Evolutionary conservation across 2,888 invertebrate genomes (phyloP).

Genomic region (Eurytoma californica): DNA sequence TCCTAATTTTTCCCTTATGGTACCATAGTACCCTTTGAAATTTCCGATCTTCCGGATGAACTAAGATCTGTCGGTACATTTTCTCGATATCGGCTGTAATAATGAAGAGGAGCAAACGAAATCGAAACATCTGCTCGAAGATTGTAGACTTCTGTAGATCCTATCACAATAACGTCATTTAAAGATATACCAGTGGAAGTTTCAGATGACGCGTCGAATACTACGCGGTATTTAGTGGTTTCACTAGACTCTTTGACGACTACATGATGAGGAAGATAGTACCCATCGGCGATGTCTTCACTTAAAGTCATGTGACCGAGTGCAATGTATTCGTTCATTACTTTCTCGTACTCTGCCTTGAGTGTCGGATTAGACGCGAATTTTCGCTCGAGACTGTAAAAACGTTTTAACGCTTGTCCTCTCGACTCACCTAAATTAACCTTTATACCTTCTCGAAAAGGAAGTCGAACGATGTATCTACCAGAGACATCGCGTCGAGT

Average conservation of each 20-base stretch:
- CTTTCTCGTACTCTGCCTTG: conserved; percentile 10
- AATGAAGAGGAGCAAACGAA: conserved; percentile 55
- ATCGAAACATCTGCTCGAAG: conserved; percentile 56
- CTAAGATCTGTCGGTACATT: conserved; percentile 61
- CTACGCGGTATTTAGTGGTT: conserved; percentile 63
- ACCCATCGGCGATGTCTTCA: conserved; percentile 16
- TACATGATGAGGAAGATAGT: conserved; percentile 63
- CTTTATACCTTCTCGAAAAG: conserved; percentile 12
- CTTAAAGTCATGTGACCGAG: conserved; percentile 29
- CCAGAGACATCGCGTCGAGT: neutral
- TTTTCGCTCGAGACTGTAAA: conserved; percentile 25
- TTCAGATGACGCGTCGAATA: conserved; percentile 64
- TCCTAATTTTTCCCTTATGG: neutral
- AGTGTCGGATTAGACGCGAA: neutral
- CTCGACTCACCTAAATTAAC: conserved; percentile 24
- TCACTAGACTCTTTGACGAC: conserved; percentile 59
- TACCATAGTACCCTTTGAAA: conserved; percentile 50
- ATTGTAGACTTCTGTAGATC: conserved; percentile 58
- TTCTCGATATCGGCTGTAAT: conserved; percentile 62
- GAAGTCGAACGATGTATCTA: conserved; percentile 7
- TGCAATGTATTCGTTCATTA: conserved; percentile 38
- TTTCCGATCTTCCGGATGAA: conserved; percentile 53
- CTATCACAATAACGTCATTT: conserved; percentile 59
- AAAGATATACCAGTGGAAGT: conserved; percentile 59
- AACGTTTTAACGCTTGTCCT: conserved; percentile 15